Evolutionary conservation across 2,888 invertebrate species (phyloP), one percentile per base, ranked within the genome.

Genomic region (Octonoba sinensis): DNA sequence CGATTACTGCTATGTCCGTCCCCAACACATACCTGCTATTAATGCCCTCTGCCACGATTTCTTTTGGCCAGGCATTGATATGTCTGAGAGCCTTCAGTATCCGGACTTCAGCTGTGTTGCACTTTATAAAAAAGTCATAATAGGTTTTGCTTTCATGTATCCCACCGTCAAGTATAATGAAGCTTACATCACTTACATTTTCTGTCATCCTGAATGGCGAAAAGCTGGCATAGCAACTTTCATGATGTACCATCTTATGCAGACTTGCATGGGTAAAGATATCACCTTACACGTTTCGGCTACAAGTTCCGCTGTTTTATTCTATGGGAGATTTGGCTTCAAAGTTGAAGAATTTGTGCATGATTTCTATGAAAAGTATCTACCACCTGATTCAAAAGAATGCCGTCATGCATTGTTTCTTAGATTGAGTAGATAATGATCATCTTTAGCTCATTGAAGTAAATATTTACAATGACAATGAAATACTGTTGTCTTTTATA

Each of bases 311-410:
- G 96, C 96, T 0, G 91, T 96, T 87, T 92, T 96, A 87, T 89
- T 97, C 13, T 97, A 97, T 88, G 95, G 96, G 88, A 95, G 95
- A 87, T 97, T 97, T 90, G 96, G 96, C n/a, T 97, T 97, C 87
- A 96, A 96, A 91, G 94, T 87, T 6, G 95, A 96, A 88, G 94
- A 96, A 88, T 92, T 96, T 76, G 91, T 95, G 57, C 91, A 94
- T 86, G 93, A 96, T 88, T 97, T 97, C 89, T 97, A 97, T 89
- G 95, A 96, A 86, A 96, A 96, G 88, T 97, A 96, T 89, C 92
- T 93, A 88, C 92, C 95, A 62, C 91, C 92, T 49, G 93, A 95
- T 86, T 93, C 93, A 27, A 92, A 92, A 85, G 94, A 96, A 86
- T 95, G 96, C 87, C 93, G 94, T 87, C 94, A 96, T 90, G 96